Percentiles rank a stretch among this genome's conserved stretches.
Evolutionary conservation across 1,140 invertebrate genomes (phyloP).

Genomic region (Rhagoletis pomonella): DNA sequence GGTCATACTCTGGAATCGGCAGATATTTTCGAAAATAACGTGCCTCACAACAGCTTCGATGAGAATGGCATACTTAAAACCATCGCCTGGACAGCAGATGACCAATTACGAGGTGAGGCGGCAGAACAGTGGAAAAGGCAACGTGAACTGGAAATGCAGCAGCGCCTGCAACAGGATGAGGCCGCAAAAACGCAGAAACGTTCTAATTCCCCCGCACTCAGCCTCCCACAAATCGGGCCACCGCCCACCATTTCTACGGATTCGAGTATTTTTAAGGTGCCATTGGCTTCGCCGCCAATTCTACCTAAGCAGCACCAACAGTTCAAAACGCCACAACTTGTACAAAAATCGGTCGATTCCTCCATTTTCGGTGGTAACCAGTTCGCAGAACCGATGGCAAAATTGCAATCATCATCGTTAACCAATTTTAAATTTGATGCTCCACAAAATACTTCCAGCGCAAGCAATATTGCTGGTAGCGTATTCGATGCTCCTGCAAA

Average conservation of each 20-base stretch:
- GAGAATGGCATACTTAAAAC: constrained; percentile 75
- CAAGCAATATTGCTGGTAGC: not conserved
- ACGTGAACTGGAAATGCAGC: not conserved
- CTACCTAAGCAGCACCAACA: constrained; percentile 58
- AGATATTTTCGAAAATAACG: constrained; percentile 75
- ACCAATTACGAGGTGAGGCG: constrained; percentile 64
- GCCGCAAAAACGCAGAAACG: not conserved
- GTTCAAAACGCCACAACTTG: not conserved
- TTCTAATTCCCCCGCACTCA: not conserved
- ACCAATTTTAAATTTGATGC: constrained; percentile 31
- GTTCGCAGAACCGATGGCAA: not conserved
- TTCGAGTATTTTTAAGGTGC: constrained; percentile 57
- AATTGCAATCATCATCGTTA: not conserved
- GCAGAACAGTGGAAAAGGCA: not conserved
- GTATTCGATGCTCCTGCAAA: not conserved
- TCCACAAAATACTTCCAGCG: not conserved
- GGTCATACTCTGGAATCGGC: constrained; percentile 77
- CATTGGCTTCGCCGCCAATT: constrained; percentile 59
- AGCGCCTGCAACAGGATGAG: constrained; percentile 21
- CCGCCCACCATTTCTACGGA: not conserved
- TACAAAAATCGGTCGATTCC: not conserved
- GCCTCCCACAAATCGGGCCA: not conserved
- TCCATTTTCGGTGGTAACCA: constrained; percentile 48
- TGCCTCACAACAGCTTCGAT: constrained; percentile 82
- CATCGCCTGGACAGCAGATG: constrained; percentile 65